Percentiles rank a stretch among this genome's conserved stretches.
These are phyloP conservation scores for Contarinia nasturtii DNA, from an alignment of 1,140 invertebrate species.

Conservation along the genomic window DNA sequence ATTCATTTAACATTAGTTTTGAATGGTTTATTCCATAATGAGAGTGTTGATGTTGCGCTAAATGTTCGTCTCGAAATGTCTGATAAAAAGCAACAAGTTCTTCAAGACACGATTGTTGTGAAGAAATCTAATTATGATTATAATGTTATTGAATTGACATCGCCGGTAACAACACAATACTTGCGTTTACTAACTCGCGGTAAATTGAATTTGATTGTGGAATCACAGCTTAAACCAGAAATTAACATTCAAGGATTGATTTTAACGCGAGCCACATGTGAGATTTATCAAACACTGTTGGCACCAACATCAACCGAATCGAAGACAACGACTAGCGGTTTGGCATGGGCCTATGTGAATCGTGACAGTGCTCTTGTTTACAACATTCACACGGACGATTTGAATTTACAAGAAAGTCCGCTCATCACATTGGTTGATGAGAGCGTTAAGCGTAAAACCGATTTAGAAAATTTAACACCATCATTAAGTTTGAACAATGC, in stretches of 20 bases:
- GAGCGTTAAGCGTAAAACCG: constrained; percentile 40
- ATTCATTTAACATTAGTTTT: constrained; percentile 65
- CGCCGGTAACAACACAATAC: constrained; percentile 47
- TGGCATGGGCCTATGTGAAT: constrained; percentile 67
- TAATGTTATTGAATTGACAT: constrained; percentile 51
- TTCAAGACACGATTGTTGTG: constrained; percentile 39
- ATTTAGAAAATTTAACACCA: constrained; percentile 47
- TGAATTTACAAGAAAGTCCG: constrained; percentile 31
- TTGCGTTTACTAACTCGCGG: constrained; percentile 49
- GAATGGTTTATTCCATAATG: constrained; percentile 56
- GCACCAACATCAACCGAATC: constrained; percentile 23
- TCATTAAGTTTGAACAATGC: constrained; percentile 36
- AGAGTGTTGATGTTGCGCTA: constrained; percentile 42
- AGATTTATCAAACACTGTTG: constrained; percentile 55
- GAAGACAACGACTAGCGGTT: constrained; percentile 30
- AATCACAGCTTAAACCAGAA: constrained; percentile 39
- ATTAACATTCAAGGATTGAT: constrained; percentile 43
- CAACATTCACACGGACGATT: constrained; percentile 36
- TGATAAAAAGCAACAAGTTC: constrained; percentile 46
- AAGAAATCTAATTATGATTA: constrained; percentile 52
- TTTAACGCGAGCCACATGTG: constrained; percentile 50
- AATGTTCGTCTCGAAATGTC: constrained; percentile 44
- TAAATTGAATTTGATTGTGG: constrained; percentile 41
- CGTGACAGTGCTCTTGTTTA: constrained; percentile 52
- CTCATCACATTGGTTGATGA: constrained; percentile 50